phyloP scores from a whole-genome alignment of 1,140 invertebrate genomes.

The Leguminivora glycinivorella region DNA sequence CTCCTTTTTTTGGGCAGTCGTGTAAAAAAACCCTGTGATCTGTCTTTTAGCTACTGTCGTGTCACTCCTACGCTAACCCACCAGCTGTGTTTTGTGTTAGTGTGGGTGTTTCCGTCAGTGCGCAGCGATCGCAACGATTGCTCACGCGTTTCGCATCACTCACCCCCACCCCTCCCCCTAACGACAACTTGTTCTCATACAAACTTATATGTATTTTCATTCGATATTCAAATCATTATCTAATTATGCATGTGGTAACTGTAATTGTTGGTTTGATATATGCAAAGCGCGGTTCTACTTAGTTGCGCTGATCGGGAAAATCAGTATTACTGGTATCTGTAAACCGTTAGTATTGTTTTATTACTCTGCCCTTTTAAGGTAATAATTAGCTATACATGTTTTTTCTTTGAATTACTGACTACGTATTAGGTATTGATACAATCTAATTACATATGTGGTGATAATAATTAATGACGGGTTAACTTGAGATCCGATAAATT shows the following conservation, averaged over 20 bases:
- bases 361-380: background rate
- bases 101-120: conserved; percentile 63
- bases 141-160: conserved; percentile 75
- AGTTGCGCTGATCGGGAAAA: background rate
- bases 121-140: conserved; percentile 66
- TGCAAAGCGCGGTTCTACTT: conserved; percentile 14
- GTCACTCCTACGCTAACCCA: no score
- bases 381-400: background rate
- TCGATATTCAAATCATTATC: conserved; percentile 52
- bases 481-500: no score
- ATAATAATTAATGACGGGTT: no score
- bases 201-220: conserved; percentile 55
- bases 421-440: background rate
- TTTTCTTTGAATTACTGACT: background rate
- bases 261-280: conserved; percentile 27
- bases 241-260: conserved; percentile 34
- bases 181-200: conserved; percentile 64
- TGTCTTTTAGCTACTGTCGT: no score
- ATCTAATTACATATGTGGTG: no score
- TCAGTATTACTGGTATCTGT: background rate
- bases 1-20: no score
- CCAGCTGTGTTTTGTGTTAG: conserved; percentile 13
- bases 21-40: no score
- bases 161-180: conserved; percentile 67
- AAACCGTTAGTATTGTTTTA: background rate